A percentile compares a stretch with the other conserved stretches of the same genome.
Evolutionary conservation across 2,113 vertebrate species (phyloP).

Genomic region (Fulmarus glacialis): DNA sequence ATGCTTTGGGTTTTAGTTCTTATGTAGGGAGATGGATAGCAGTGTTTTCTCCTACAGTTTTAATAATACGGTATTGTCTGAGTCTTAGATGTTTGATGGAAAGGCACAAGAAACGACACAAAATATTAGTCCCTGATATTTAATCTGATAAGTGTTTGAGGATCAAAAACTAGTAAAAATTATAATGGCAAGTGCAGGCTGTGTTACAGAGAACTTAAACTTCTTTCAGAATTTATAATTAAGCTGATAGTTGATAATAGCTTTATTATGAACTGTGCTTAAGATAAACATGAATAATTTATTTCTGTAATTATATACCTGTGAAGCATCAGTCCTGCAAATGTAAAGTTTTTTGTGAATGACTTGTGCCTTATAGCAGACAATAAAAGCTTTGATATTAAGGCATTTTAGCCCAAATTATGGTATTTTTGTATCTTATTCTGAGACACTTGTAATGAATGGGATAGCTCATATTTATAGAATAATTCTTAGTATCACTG

Average conservation of each 20-base stretch:
- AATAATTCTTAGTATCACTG: background rate
- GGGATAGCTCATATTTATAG: background rate
- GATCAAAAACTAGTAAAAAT: background rate
- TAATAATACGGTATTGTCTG: background rate
- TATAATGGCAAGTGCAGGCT: background rate
- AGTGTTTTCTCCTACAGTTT: background rate
- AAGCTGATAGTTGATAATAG: background rate
- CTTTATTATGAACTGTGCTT: background rate
- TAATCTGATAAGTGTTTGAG: background rate
- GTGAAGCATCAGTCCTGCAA: background rate
- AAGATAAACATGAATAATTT: background rate
- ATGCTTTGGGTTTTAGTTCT: background rate
- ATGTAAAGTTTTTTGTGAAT: background rate
- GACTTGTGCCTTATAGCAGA: background rate
- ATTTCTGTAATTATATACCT: background rate
- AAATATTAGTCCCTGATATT: background rate
- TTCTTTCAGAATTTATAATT: background rate
- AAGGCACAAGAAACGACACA: background rate
- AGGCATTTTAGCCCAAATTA: background rate
- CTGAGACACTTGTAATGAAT: background rate
- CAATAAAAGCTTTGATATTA: background rate
- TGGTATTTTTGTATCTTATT: background rate
- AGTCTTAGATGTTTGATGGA: background rate
- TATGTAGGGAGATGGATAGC: background rate
- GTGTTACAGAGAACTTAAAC: background rate